These are phyloP conservation scores for Sula dactylatra DNA, from an alignment of 2,113 vertebrate genomes.

Conservation along the genomic window DNA sequence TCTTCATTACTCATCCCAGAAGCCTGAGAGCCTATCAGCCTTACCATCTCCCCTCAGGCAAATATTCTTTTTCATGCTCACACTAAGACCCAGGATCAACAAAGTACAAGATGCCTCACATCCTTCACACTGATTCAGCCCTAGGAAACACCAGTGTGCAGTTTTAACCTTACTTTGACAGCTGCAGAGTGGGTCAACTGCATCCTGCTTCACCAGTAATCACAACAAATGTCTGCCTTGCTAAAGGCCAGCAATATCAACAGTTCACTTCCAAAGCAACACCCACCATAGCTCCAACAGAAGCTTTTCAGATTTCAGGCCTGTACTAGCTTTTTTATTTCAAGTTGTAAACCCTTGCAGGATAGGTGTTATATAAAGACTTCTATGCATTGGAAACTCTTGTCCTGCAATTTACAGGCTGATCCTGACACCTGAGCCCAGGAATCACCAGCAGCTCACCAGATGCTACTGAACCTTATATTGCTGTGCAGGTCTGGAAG, in stretches of 20 bases:
- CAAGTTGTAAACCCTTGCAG: background rate
- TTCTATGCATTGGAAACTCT: background rate
- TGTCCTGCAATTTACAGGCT: background rate
- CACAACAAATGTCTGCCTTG: accelerated
- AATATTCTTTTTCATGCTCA: background rate
- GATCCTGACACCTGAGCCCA: background rate
- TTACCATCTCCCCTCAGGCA: background rate
- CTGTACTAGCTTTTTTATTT: background rate
- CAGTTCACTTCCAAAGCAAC: background rate
- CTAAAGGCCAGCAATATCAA: background rate
- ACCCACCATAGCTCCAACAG: background rate
- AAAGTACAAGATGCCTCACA: background rate
- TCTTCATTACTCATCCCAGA: background rate
- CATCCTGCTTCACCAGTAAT: background rate
- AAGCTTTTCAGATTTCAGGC: background rate
- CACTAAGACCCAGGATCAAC: background rate
- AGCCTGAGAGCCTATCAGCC: background rate
- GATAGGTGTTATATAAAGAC: background rate
- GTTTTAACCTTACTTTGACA: background rate
- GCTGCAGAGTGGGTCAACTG: background rate
- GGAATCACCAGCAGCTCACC: background rate
- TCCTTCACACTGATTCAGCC: background rate
- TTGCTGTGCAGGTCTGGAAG: background rate
- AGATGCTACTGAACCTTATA: background rate
- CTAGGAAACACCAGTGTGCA: background rate